A percentile compares a stretch with the other conserved stretches of the same genome.
phyloP scores from a whole-genome alignment of 2,888 invertebrate genomes.

The Perizoma affinitatum region DNA sequence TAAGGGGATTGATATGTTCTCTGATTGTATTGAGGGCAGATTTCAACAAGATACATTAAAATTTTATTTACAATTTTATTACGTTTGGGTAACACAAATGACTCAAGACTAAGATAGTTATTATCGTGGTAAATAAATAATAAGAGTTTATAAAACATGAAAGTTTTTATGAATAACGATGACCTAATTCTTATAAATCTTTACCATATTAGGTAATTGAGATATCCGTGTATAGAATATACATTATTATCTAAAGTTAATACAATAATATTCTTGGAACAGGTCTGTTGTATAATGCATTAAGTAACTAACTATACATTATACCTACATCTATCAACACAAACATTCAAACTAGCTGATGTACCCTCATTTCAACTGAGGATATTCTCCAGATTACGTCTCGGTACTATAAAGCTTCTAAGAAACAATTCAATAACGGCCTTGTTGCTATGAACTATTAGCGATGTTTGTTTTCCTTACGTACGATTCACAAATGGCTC shows the following conservation, averaged over 20 bases:
- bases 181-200: neutral
- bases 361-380: slow-evolving; percentile 17
- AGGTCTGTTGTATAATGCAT: neutral
- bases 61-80: too few relatives aligned
- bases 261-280: neutral
- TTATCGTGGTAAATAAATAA: neutral
- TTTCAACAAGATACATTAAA: neutral
- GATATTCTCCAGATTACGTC: slow-evolving; percentile 59
- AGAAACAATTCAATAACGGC: slow-evolving; percentile 67
- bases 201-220: neutral
- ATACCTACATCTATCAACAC: too few relatives aligned
- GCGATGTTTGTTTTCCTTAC: slow-evolving; percentile 77
- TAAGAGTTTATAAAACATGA: neutral
- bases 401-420: slow-evolving; percentile 49
- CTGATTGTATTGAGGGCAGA: neutral
- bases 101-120: too few relatives aligned
- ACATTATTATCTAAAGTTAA: neutral
- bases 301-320: neutral
- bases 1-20: neutral
- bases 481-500: slow-evolving; percentile 71
- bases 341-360: slow-evolving; percentile 4
- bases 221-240: neutral
- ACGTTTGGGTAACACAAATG: too few relatives aligned
- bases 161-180: neutral
- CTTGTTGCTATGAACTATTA: slow-evolving; percentile 70